These are phyloP conservation scores for Fragum whitleyi DNA, from an alignment of 2,888 invertebrate species.

Conservation along the genomic window DNA sequence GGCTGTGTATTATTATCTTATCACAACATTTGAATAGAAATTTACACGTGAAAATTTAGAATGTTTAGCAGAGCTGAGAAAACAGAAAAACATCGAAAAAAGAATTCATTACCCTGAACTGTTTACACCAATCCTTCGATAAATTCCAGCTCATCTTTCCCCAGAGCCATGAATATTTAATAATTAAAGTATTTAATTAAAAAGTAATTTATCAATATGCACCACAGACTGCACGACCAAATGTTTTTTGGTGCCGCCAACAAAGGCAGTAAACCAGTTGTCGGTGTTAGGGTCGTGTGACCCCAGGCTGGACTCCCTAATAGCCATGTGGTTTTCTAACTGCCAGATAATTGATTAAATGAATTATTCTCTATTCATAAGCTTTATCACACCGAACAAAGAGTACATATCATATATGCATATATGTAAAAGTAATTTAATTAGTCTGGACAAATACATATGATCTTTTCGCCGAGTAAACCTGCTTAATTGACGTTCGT, in stretches of 20 bases:
- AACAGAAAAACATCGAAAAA: too few relatives aligned
- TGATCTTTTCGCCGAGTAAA: too few relatives aligned
- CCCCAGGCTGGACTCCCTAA: constrained; percentile 30
- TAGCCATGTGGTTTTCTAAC: constrained; percentile 15
- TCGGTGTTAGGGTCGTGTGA: constrained; percentile 27
- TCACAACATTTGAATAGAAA: too few relatives aligned
- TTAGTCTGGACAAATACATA: too few relatives aligned
- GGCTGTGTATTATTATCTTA: too few relatives aligned
- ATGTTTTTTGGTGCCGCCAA: constrained; percentile 24
- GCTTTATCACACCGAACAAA: too few relatives aligned
- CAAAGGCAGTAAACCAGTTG: constrained; percentile 57
- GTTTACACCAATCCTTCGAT: constrained; percentile 18
- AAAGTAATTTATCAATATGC: constrained; percentile 29
- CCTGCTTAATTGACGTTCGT: too few relatives aligned
- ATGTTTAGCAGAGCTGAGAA: too few relatives aligned
- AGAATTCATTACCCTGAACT: not conserved
- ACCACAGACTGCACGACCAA: constrained; percentile 16
- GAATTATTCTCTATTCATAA: too few relatives aligned
- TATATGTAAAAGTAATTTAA: too few relatives aligned
- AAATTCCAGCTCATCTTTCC: constrained; percentile 10
- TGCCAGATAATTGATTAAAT: not conserved
- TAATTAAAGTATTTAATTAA: constrained; percentile 32
- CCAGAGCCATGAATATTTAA: constrained; percentile 23
- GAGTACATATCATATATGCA: too few relatives aligned
- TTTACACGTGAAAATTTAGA: too few relatives aligned